Conservation (phyloP, 2,888 invertebrate genomes). For the Spisula solida region DNA sequence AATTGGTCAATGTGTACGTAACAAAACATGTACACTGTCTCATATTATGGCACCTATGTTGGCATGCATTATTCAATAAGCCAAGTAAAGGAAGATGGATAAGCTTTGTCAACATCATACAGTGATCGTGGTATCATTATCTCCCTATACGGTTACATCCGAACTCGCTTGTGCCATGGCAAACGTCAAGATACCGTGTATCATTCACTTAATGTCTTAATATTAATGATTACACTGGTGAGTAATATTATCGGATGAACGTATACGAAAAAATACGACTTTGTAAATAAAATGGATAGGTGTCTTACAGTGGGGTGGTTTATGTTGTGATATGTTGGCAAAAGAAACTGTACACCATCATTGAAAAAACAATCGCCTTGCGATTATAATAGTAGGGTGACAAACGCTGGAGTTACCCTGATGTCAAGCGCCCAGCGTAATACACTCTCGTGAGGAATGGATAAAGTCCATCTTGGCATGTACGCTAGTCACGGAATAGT, state of each 20-base stretch:
- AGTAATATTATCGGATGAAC: constrained; percentile 41
- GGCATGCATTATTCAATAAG: constrained; percentile 51
- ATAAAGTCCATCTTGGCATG: constrained; percentile 35
- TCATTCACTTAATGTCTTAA: constrained; percentile 33
- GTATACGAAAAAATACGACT: constrained; percentile 31
- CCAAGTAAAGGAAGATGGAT: constrained; percentile 46
- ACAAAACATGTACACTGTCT: constrained; percentile 33
- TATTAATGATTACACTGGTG: constrained; percentile 36
- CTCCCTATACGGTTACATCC: constrained; percentile 46
- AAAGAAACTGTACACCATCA: constrained; percentile 49
- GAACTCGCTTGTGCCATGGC: constrained; percentile 45
- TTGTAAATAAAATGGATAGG: constrained; percentile 57
- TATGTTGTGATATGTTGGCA: constrained; percentile 37
- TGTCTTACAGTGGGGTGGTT: constrained; percentile 43
- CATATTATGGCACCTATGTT: constrained; percentile 31
- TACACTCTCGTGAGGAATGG: constrained; percentile 40
- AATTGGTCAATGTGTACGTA: constrained; percentile 46
- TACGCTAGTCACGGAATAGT: constrained; percentile 44
- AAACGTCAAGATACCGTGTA: constrained; percentile 48
- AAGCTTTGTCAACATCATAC: constrained; percentile 24
- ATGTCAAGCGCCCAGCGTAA: constrained; percentile 57
- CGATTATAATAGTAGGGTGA: constrained; percentile 51
- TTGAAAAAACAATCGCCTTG: constrained; percentile 57
- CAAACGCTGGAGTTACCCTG: constrained; percentile 44
- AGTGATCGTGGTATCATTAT: constrained; percentile 10